A percentile compares a stretch with the other conserved stretches of the same genome.
Evolutionary conservation across 2,888 invertebrate genomes (phyloP).

Genomic region (Tetranychus piercei): DNA sequence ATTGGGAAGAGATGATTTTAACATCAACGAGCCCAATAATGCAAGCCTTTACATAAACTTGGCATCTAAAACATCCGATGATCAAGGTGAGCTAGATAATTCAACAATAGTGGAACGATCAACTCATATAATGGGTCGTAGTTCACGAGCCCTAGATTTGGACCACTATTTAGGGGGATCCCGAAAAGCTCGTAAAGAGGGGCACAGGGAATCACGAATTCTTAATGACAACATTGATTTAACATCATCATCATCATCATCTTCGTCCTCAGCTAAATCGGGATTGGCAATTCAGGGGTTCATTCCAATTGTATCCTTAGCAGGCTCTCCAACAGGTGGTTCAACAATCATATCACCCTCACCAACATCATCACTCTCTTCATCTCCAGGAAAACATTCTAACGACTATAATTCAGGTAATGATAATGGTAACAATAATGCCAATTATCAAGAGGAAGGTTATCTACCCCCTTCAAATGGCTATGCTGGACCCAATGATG

Average conservation of each 20-base stretch:
- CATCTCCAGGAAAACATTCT: background rate
- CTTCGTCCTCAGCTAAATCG: conserved; percentile 11
- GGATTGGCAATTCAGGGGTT: conserved; percentile 25
- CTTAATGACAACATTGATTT: conserved; percentile 24
- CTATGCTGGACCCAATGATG: conserved; percentile 18
- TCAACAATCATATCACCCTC: conserved; percentile 7
- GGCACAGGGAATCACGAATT: conserved; percentile 21
- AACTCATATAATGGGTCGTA: background rate
- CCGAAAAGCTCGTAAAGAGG: conserved; percentile 1
- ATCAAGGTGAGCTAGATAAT: background rate
- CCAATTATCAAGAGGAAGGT: background rate
- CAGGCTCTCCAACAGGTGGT: conserved; percentile 4
- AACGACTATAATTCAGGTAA: background rate
- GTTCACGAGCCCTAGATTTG: conserved; percentile 8
- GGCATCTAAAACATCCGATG: background rate
- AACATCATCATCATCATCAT: background rate
- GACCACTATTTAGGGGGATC: conserved; percentile 9
- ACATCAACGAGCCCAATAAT: conserved; percentile 10
- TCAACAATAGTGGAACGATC: background rate
- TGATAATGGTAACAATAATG: background rate
- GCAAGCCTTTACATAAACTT: conserved; percentile 8
- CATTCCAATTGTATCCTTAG: conserved; percentile 26
- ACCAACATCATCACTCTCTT: conserved; percentile 5
- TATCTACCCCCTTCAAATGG: background rate
- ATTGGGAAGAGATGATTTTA: conserved; percentile 6